These are phyloP conservation scores for Crypturellus tataupa DNA, from an alignment of 2,797 vertebrate genomes.

Conservation along the genomic window DNA sequence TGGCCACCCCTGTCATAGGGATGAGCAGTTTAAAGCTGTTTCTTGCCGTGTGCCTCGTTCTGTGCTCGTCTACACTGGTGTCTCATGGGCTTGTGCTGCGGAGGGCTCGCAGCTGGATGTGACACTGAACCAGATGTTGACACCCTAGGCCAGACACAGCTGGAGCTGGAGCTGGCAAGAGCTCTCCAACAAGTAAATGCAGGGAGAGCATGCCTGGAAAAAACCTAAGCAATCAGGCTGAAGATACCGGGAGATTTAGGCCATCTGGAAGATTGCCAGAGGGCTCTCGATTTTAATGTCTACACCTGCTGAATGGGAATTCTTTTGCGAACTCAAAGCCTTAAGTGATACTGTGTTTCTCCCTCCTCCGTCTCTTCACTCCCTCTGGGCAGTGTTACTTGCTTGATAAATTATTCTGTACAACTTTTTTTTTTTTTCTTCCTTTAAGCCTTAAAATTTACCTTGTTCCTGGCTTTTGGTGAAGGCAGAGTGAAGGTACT, in stretches of 20 bases:
- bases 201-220: constrained; percentile 60
- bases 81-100: constrained; percentile 28
- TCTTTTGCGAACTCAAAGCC: constrained; percentile 63
- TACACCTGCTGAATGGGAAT: constrained; percentile 70
- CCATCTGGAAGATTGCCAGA: constrained; percentile 69
- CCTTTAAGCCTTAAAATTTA: not conserved
- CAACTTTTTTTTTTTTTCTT: not conserved
- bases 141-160: constrained; percentile 59
- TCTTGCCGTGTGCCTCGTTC: not conserved
- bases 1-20: not conserved
- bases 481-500: not conserved
- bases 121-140: constrained; percentile 65
- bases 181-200: constrained; percentile 64
- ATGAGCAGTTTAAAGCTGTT: not conserved
- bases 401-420: constrained; percentile 51
- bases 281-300: constrained; percentile 66
- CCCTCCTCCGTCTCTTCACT: constrained; percentile 27
- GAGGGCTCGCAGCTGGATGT: constrained; percentile 62
- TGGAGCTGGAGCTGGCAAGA: constrained; percentile 67
- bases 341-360: constrained; percentile 14
- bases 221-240: constrained; percentile 71
- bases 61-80: constrained; percentile 43
- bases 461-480: not conserved
- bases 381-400: constrained; percentile 50
- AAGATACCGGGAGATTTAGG: constrained; percentile 68